Base-by-base conservation (phyloP, 2,113 vertebrate genomes). In the Peromyscus californicus region DNA sequence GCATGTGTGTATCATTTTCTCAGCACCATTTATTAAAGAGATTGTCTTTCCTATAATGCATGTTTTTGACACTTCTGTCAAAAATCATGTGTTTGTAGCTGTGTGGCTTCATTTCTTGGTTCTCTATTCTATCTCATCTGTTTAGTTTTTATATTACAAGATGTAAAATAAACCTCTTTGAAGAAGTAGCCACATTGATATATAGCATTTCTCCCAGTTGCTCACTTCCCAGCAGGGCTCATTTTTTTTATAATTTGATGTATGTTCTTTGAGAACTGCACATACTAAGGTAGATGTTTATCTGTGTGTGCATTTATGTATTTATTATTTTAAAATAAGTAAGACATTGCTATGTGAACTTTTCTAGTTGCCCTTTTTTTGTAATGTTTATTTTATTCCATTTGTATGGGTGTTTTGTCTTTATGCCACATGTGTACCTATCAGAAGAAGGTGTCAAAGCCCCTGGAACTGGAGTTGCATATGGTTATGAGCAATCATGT, bases 271-370 rank as follows among this genome's bases (percentile, higher is more conserved):
- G 33, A 91, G 63, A 96, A 74, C 42, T 92, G 82, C n/a, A n/a
- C 5, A 93, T 94, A 89, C 72, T 96, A 33, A 54, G 51, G 72
- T 80, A 26, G 90, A 39, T 80, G 8, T 74, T 42, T 70, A 67
- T 88, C 59, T 31, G 12, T 88, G 3, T 78, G 8, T 87, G 24
- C 74, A 51, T 93, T n/a, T 80, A 39, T 82, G 22, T 39, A 65
- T 85, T 63, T 79, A 94, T 96, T 80, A 3, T 84, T 78, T 92
- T 84, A 15, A 96, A 80, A 74, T 90, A 83, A 80, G 65, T 91
- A 59, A 94, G n/a, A 59, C 45, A 21, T 54, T 79, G 65, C 8
- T 92, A 24, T 86, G 9, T 90, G 0, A 67, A 24, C 92, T 95
- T 94, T 83, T 59, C n/a, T 17, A 83, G 80, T 83, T 61, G 22